phyloP scores from a whole-genome alignment of 2,797 vertebrate species.

The Rhynchonycteris naso region DNA sequence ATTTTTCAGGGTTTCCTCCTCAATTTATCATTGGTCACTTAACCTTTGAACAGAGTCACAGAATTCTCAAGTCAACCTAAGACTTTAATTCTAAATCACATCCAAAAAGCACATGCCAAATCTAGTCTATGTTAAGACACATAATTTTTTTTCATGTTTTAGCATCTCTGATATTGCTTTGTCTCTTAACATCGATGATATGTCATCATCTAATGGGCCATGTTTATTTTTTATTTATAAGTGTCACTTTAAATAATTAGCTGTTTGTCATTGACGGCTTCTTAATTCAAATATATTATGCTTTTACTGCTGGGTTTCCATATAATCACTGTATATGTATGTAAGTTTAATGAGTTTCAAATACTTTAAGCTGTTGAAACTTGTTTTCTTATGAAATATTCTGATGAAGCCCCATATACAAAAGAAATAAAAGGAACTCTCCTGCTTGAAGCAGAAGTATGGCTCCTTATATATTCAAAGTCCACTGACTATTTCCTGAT shows the following conservation, averaged over 20 bases:
- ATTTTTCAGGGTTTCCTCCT: not conserved
- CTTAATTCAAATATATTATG: not conserved
- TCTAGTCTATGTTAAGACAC: not conserved
- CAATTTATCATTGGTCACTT: not conserved
- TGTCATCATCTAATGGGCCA: not conserved
- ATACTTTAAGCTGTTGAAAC: not conserved
- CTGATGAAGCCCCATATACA: not conserved
- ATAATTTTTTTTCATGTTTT: not conserved
- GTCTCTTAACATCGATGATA: not conserved
- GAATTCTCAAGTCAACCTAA: not conserved
- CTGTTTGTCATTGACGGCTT: not conserved
- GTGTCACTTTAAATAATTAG: not conserved
- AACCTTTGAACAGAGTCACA: not conserved
- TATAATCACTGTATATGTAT: not conserved
- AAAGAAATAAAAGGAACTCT: not conserved
- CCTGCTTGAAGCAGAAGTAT: not conserved
- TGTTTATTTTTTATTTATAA: not conserved
- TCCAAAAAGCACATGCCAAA: not conserved
- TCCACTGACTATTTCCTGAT: not conserved
- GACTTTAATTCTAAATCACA: not conserved
- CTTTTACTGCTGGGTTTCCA: not conserved
- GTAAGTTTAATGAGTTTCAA: slow-evolving; percentile 21
- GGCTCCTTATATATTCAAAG: not conserved
- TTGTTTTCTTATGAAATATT: slow-evolving; percentile 1
- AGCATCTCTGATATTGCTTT: not conserved